Evolutionary conservation across 1,140 invertebrate species (phyloP).

Genomic region (Gonioctena quinquepunctata): DNA sequence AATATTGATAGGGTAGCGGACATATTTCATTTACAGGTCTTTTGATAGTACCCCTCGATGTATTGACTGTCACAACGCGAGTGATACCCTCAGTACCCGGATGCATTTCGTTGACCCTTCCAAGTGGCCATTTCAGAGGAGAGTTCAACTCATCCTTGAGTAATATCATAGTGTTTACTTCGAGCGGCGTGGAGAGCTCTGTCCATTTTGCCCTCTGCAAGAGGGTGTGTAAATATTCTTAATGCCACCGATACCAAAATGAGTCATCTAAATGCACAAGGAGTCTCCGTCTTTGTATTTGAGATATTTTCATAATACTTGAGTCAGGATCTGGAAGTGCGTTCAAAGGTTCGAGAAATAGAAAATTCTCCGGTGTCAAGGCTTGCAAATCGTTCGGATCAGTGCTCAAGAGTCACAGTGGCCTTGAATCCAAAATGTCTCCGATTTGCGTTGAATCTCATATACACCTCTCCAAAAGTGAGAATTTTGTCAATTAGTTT

Average conservation of each 20-base stretch:
- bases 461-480: background rate
- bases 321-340: no score
- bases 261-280: constrained; percentile 38
- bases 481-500: background rate
- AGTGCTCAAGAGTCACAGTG: background rate
- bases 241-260: constrained; percentile 50
- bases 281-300: constrained; percentile 36
- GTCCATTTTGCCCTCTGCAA: constrained; percentile 41
- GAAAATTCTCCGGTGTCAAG: background rate
- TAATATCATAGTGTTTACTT: constrained; percentile 45
- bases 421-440: background rate
- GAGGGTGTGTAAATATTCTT: constrained; percentile 47
- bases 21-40: no score
- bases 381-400: background rate
- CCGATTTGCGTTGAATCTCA: background rate
- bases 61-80: constrained; percentile 28
- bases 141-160: constrained; percentile 48
- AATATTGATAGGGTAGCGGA: no score
- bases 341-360: background rate
- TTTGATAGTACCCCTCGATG: no score
- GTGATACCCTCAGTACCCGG: constrained; percentile 42
- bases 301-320: background rate
- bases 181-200: constrained; percentile 17
- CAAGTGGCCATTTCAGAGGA: constrained; percentile 43
- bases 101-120: constrained; percentile 38